Conservation (phyloP, 2,888 invertebrate genomes). For the Drosophila phalerata region DNA sequence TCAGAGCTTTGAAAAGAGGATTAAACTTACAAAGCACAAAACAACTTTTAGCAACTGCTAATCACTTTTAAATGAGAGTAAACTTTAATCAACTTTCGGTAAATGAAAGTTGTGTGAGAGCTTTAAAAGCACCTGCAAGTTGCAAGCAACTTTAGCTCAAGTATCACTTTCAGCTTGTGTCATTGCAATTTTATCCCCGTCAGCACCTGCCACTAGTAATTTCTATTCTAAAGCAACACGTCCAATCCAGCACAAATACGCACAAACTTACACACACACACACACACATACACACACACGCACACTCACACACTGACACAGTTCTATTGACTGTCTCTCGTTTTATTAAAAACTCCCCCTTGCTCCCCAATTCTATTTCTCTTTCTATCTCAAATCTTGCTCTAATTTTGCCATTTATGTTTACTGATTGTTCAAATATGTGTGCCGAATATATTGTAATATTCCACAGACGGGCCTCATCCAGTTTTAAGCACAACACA, state of each 20-base stretch:
- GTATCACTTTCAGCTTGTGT: slow-evolving; percentile 36
- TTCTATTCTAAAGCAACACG: slow-evolving; percentile 19
- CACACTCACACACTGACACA: slow-evolving; percentile 30
- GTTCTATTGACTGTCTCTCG: slow-evolving; percentile 31
- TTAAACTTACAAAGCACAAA: background rate
- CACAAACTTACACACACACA: slow-evolving; percentile 3
- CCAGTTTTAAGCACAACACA: slow-evolving; percentile 96
- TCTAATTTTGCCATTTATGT: slow-evolving; percentile 1
- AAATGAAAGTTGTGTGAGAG: background rate
- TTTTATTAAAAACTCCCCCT: slow-evolving; percentile 36
- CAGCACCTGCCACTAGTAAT: slow-evolving; percentile 33
- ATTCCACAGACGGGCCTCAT: slow-evolving; percentile 89
- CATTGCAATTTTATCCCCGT: slow-evolving; percentile 16
- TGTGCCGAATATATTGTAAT: slow-evolving; percentile 14
- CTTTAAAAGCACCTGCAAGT: slow-evolving; percentile 1
- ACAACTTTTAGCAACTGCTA: background rate
- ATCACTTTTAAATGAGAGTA: background rate
- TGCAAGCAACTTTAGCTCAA: background rate
- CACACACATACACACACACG: slow-evolving; percentile 15
- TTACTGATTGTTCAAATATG: slow-evolving; percentile 30
- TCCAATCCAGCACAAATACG: slow-evolving; percentile 35
- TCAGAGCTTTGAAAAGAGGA: background rate
- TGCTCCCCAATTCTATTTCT: background rate
- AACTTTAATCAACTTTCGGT: background rate
- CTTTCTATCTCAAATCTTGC: background rate